Percentiles rank a stretch among this genome's conserved stretches.
These are phyloP conservation scores for Phoxinus phoxinus DNA, from an alignment of 2,113 vertebrate species.

Conservation along the genomic window DNA sequence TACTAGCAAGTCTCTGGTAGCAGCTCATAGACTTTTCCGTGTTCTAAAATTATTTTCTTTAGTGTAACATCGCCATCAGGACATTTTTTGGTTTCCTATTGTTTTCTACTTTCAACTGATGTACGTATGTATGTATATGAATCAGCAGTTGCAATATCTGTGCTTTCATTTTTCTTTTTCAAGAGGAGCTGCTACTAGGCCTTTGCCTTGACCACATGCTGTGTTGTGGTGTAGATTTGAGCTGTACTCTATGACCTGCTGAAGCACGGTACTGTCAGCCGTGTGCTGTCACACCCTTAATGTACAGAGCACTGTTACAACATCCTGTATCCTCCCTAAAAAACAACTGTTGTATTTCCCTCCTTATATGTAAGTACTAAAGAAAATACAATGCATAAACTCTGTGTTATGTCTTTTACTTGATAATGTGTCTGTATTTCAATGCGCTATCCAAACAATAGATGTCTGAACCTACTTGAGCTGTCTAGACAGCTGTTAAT, in stretches of 20 bases:
- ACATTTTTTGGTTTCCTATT: constrained; percentile 43
- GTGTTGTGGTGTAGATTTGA: constrained; percentile 67
- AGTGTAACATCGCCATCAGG: constrained; percentile 13
- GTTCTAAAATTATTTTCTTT: background rate
- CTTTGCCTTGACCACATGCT: constrained; percentile 66
- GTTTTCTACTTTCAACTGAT: constrained; percentile 46
- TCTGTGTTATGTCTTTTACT: constrained; percentile 55
- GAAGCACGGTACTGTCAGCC: constrained; percentile 59
- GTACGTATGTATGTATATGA: constrained; percentile 53
- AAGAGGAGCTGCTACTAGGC: constrained; percentile 76
- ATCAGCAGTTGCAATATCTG: constrained; percentile 57
- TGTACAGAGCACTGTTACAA: constrained; percentile 80
- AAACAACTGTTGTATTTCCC: constrained; percentile 77
- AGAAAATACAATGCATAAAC: constrained; percentile 74
- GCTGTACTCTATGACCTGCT: constrained; percentile 62
- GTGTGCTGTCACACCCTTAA: constrained; percentile 69
- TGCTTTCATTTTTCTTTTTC: constrained; percentile 39
- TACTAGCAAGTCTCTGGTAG: constrained; percentile 69
- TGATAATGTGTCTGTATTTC: background rate
- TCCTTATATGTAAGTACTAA: constrained; percentile 82
- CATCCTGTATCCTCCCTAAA: constrained; percentile 78
- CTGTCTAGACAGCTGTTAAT: background rate
- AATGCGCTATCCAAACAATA: background rate
- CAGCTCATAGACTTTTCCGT: constrained; percentile 62
- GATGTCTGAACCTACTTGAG: background rate